Base-by-base conservation (phyloP, 2,113 vertebrate species). In the Callopanchax toddi region DNA sequence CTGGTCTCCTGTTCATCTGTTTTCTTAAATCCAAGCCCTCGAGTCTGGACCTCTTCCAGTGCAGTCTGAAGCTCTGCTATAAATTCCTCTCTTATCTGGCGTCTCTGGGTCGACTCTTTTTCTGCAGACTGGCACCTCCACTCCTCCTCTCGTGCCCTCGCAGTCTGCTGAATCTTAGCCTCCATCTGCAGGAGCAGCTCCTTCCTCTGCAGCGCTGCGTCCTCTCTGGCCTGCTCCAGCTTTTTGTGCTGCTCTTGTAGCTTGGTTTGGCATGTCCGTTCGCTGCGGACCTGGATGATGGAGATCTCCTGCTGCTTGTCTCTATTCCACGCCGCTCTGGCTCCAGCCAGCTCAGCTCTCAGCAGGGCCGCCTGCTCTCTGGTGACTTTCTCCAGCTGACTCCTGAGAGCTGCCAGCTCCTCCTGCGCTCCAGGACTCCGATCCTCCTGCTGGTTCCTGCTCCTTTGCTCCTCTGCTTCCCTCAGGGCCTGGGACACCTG, bases 231-330 rank as follows among this genome's bases (percentile, higher is more conserved):
- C 55, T 94, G 92, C 52, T 91, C 89, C 81, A 96, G 93, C 82
- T 90, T 92, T 68, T 78, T 91, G 43, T 84, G 82, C 23, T 95
- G 93, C 58, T 95, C 94, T 51, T 94, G 89, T 63, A 95, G 84
- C 86, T 94, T 94, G 0, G 82, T 71, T 18, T 92, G 82, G 71
- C 93, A 93, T 58, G 92, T 91, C 75, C 88, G 90, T 55, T 97
- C 95, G 15, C 93, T 93, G 79, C 92, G 92, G 18, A 81, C 78
- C 74, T 92, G 93, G 49, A 96, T 67, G 69, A 76, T 86, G 12
- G 88, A 80, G 20, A 97, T 89, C 89, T 98, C 96, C 82, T 97
- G 93, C 64, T 95, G 94, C 68, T 95, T 96, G 72, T 96, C 94
- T 83, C 92, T 89, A 84, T 91, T 96, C 95, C 96, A 98, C 51